Evolutionary conservation across 2,113 vertebrate genomes (phyloP), one percentile per base, ranked within the genome.

Genomic region (Crocuta crocuta): DNA sequence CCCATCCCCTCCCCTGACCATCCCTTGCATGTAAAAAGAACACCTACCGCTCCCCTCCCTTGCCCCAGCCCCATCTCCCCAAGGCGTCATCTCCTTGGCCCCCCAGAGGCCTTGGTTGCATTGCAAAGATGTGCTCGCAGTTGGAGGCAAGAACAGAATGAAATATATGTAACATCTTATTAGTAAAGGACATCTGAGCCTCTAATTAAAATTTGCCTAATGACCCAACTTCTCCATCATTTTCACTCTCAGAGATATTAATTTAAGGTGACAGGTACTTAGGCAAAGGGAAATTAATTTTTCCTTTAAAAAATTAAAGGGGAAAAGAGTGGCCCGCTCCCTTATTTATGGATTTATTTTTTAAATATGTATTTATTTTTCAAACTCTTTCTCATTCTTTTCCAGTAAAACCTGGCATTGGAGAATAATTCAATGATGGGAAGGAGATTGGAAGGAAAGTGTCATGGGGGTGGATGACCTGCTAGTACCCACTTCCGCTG

Each of bases 191-290:
- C 98, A 98, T 98, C 98, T 98, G 98, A 99, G 98, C 74, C 97
- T 98, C 98, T 99, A 99, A 99, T 99, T 99, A 99, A 99, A 99
- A 99, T 99, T 98, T 99, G 98, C 98, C 98, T 99, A 99, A 99
- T 99, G 98, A 99, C 98, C 98, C 98, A 98, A 97, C 98, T 98
- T 98, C 98, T 99, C 98, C 33, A 4, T 99, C 98, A 98, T 98
- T 98, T 99, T 98, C 91, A 35, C 98, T 98, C 97, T 97, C 90
- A 39, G 96, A 98, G 97, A 98, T 88, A 58, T 98, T 99, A 99
- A 99, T 99, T 99, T 98, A 98, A 98, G 96, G 97, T 96, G 99
- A 99, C 97, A 83, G 98, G 97, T 98, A 98, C 98, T 99, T 99
- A 99, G 95, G 98, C 98, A 91, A 97, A 97, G 97, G 96, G 58